phyloP scores from a whole-genome alignment of 2,888 invertebrate genomes.

The Amaurobius ferox region DNA sequence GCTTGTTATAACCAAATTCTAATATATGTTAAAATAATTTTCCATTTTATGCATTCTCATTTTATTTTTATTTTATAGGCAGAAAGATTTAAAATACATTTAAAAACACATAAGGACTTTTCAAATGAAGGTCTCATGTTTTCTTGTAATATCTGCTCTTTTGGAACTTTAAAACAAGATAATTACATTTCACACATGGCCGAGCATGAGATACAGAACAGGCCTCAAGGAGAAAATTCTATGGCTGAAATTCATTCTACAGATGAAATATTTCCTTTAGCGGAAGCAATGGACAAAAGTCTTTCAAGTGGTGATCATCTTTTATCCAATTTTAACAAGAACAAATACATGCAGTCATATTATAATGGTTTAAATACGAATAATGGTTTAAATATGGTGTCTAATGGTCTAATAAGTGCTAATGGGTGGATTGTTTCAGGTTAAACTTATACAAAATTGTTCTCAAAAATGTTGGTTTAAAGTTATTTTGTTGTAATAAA shows the following conservation, averaged over 20 bases:
- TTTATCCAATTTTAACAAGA: constrained; percentile 35
- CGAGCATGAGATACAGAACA: constrained; percentile 43
- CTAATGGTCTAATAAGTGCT: constrained; percentile 45
- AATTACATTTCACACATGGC: constrained; percentile 78
- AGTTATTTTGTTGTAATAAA: constrained; percentile 66
- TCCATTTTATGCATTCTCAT: no score
- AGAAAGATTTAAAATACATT: constrained; percentile 86
- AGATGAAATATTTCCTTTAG: constrained; percentile 53
- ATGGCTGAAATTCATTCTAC: constrained; percentile 19
- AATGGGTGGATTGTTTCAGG: constrained; percentile 40
- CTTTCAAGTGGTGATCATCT: constrained; percentile 54
- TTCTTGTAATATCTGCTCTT: constrained; percentile 82
- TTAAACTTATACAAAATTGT: constrained; percentile 14
- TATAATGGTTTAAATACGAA: constrained; percentile 42
- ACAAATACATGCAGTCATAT: constrained; percentile 56
- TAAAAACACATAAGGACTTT: constrained; percentile 84
- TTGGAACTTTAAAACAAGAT: constrained; percentile 83
- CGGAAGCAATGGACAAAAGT: constrained; percentile 64
- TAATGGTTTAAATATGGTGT: constrained; percentile 62
- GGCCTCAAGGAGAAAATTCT: constrained; percentile 4
- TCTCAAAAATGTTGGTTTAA: constrained; percentile 29
- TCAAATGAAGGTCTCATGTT: constrained; percentile 82
- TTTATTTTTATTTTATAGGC: constrained; percentile 81
- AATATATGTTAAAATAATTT: no score
- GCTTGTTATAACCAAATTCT: no score